These are phyloP conservation scores for Manis pentadactyla DNA, from an alignment of 2,797 vertebrate species.

Conservation along the genomic window DNA sequence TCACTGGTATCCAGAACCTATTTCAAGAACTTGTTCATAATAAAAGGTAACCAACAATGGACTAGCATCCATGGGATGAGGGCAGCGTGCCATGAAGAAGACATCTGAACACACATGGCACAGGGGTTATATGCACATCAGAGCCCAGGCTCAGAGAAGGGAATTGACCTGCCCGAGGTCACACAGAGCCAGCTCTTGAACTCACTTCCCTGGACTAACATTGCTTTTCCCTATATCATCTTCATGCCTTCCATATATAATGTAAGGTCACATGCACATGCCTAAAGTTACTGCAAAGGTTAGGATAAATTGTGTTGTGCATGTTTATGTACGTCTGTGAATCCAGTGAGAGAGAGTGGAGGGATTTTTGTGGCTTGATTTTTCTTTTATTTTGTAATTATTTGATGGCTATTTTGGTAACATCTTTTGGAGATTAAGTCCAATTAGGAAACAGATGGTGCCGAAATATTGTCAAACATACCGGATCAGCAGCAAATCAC, in stretches of 20 bases:
- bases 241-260: not conserved
- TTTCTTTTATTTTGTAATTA: conserved; percentile 9
- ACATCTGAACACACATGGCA: not conserved
- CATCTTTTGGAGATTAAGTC: conserved; percentile 88
- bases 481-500: conserved; percentile 87
- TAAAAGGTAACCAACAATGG: not conserved
- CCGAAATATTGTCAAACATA: conserved; percentile 85
- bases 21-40: not conserved
- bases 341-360: not conserved
- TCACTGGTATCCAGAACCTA: not conserved
- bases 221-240: not conserved
- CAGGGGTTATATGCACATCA: not conserved
- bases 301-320: not conserved
- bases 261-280: not conserved
- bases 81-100: not conserved
- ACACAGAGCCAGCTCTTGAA: not conserved
- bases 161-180: not conserved
- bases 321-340: not conserved
- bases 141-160: not conserved
- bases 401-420: conserved; percentile 83
- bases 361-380: not conserved
- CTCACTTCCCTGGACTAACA: not conserved
- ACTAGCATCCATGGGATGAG: not conserved
- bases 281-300: not conserved
- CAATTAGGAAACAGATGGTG: conserved; percentile 89